A percentile compares a stretch with the other conserved stretches of the same genome.
These are phyloP conservation scores for Melanophora roralis DNA, from an alignment of 2,888 invertebrate genomes.

Conservation along the genomic window DNA sequence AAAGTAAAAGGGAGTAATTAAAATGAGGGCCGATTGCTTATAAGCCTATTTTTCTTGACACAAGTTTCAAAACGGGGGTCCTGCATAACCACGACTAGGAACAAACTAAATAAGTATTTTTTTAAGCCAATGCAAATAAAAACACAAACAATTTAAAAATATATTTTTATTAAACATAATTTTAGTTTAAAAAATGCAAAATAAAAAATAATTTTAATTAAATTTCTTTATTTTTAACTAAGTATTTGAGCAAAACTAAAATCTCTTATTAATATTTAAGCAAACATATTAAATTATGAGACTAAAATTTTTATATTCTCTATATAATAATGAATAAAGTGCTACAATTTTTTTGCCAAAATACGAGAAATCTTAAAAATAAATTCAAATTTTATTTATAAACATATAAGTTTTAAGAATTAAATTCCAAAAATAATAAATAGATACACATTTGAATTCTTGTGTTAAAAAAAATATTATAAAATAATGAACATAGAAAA, in stretches of 20 bases:
- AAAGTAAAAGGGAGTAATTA: no score
- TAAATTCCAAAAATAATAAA: slow-evolving; percentile 55
- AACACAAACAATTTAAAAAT: no score
- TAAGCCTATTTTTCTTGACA: no score
- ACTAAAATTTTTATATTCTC: slow-evolving; percentile 58
- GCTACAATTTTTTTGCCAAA: no score
- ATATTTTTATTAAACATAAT: no score
- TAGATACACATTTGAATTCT: slow-evolving; percentile 8
- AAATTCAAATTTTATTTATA: slow-evolving; percentile 32
- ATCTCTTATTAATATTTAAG: background rate
- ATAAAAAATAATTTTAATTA: no score
- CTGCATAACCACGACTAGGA: no score
- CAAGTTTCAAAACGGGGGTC: no score
- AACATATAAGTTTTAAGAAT: slow-evolving; percentile 43
- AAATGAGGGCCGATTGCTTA: no score
- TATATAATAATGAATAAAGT: slow-evolving; percentile 28
- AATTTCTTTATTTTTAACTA: slow-evolving; percentile 4
- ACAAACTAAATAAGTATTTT: no score
- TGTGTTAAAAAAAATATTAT: background rate
- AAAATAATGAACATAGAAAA: slow-evolving; percentile 66
- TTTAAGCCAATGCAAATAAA: no score
- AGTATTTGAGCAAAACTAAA: background rate
- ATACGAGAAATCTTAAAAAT: slow-evolving; percentile 45
- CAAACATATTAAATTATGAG: slow-evolving; percentile 48
- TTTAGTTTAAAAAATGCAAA: no score